phyloP scores from a whole-genome alignment of 2,113 vertebrate genomes.

The Ancistrus triradiatus region DNA sequence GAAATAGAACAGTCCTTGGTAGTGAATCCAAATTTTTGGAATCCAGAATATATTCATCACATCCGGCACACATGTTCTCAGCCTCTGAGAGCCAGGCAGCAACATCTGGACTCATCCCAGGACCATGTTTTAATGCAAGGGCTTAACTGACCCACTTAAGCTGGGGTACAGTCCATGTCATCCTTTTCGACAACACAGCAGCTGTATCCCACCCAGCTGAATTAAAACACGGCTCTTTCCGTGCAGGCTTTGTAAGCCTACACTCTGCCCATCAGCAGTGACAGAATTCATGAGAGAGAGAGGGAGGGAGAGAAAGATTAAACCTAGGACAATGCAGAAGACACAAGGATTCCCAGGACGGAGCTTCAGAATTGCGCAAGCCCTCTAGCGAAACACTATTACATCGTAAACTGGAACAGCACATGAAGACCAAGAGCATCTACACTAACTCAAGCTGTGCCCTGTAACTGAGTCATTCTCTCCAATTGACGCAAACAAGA shows the following conservation, averaged over 20 bases:
- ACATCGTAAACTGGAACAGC: conserved; percentile 5
- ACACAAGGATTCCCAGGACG: conserved; percentile 36
- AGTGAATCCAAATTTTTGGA: not conserved
- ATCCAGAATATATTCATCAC: conserved; percentile 11
- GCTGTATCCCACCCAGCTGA: conserved; percentile 28
- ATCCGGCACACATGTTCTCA: not conserved
- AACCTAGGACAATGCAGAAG: conserved; percentile 23
- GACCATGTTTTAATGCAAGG: conserved; percentile 17
- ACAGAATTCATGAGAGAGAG: not conserved
- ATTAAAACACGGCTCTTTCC: conserved; percentile 25
- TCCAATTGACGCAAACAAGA: conserved; percentile 19
- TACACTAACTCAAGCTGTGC: conserved; percentile 38
- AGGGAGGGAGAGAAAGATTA: conserved; percentile 7
- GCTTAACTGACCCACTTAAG: conserved; percentile 34
- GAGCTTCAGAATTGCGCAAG: conserved; percentile 38
- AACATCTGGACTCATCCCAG: conserved; percentile 23
- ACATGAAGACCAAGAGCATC: conserved; percentile 18
- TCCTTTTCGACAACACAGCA: conserved; percentile 32
- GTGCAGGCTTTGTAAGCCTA: not conserved
- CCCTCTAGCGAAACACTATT: conserved; percentile 22
- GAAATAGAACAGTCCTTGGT: not conserved
- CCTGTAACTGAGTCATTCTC: conserved; percentile 26
- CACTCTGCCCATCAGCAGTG: not conserved
- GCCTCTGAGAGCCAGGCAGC: not conserved
- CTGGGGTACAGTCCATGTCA: conserved; percentile 28